Conservation (phyloP, 2,113 vertebrate species). For the Pionites leucogaster region DNA sequence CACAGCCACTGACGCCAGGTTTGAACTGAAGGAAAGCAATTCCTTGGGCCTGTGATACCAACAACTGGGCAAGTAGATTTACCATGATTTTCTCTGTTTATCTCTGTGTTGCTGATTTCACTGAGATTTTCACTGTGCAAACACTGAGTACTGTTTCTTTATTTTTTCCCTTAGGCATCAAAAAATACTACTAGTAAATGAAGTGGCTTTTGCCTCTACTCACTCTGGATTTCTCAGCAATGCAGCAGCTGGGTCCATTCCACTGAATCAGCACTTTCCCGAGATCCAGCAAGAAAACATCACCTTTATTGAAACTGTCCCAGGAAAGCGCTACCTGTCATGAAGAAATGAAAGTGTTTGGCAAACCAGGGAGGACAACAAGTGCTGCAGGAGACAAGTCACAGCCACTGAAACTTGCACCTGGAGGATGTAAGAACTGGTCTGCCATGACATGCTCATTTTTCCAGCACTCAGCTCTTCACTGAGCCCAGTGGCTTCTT, state of each 20-base stretch:
- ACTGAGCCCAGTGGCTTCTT: background rate
- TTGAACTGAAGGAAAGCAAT: background rate
- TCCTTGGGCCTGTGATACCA: background rate
- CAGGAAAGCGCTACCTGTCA: constrained; percentile 85
- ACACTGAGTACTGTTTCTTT: accelerated
- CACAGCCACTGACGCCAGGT: background rate
- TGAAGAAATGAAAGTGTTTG: background rate
- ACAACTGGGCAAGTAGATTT: background rate
- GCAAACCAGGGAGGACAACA: accelerated
- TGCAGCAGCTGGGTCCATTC: constrained; percentile 88
- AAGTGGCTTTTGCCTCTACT: background rate
- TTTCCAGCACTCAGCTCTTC: background rate
- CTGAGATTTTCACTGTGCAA: background rate
- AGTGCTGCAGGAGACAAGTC: background rate
- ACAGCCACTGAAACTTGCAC: background rate
- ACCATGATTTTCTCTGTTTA: background rate
- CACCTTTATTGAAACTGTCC: constrained; percentile 89
- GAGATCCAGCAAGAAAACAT: constrained; percentile 88
- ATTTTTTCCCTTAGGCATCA: background rate
- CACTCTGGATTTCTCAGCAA: constrained; percentile 87
- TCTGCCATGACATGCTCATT: background rate
- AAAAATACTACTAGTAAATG: background rate
- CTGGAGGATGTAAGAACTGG: background rate
- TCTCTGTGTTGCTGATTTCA: background rate
- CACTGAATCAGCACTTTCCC: constrained; percentile 91